Percentiles rank a stretch among this genome's conserved stretches.
Evolutionary conservation across 2,797 vertebrate genomes (phyloP).

Genomic region (Danionella dracula): DNA sequence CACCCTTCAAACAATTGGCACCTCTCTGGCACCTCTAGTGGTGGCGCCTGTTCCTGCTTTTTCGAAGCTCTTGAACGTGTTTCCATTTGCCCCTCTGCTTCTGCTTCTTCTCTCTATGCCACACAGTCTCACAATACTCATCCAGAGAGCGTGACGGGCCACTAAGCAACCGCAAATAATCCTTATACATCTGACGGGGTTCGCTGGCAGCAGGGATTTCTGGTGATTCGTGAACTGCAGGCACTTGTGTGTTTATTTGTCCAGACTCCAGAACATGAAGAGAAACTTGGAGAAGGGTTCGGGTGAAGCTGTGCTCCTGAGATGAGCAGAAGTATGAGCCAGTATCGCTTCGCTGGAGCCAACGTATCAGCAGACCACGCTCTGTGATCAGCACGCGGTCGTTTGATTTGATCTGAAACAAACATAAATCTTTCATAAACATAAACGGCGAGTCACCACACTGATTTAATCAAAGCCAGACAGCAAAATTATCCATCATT

Average conservation of each 20-base stretch:
- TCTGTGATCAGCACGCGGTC: conserved; percentile 85
- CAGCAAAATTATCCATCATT: conserved; percentile 25
- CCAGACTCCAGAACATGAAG: conserved; percentile 82
- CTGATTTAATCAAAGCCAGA: conserved; percentile 1
- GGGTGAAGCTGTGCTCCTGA: conserved; percentile 87
- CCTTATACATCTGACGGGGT: conserved; percentile 86
- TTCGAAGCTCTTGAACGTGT: conserved; percentile 91
- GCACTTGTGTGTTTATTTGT: conserved; percentile 76
- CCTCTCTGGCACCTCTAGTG: conserved; percentile 46
- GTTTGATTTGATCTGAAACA: conserved; percentile 76
- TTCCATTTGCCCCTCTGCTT: conserved; percentile 89
- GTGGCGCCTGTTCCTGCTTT: conserved; percentile 88
- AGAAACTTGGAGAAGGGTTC: conserved; percentile 78
- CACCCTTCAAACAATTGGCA: not conserved
- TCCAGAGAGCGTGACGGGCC: conserved; percentile 83
- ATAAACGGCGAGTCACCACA: not conserved
- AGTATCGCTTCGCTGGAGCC: conserved; percentile 76
- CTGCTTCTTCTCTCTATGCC: conserved; percentile 82
- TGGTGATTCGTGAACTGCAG: conserved; percentile 58
- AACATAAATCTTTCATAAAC: not conserved
- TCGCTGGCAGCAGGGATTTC: conserved; percentile 74
- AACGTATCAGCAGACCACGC: conserved; percentile 86
- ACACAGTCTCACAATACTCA: conserved; percentile 93
- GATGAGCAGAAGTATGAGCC: conserved; percentile 86
- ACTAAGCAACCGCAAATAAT: conserved; percentile 88